Base-by-base conservation (phyloP, 2,113 vertebrate genomes). In the Burhinus bistriatus region DNA sequence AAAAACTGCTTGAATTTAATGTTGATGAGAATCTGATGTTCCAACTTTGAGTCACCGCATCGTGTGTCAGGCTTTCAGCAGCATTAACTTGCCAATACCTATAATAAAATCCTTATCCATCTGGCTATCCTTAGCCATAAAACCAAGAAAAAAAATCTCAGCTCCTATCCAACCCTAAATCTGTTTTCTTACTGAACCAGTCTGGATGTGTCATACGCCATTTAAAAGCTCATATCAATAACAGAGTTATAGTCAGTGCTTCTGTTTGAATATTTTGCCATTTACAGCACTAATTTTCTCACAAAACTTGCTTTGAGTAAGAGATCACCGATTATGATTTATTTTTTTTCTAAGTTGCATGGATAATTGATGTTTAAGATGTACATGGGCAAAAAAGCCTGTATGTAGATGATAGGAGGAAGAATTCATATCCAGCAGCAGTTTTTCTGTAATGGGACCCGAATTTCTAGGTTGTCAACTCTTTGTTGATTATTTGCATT, bases 21-120 rank as follows among this genome's bases (percentile, higher is more conserved):
- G 69, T 86, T 61, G 61, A 55, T 91, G 84, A 94, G 93, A 94
- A 72, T 93, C 76, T 87, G 36, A 83, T 62, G 70, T 93, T 97
- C 91, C 87, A 94, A 75, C 68, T 95, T 87, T 45, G 36, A 97
- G 89, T 96, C 86, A 94, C 66, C 6, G 23, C 52, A 0, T 92
- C 94, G 68, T 77, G 70, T 88, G 95, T 91, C 92, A 97, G 87
- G 70, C 82, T 96, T 94, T 95, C 91, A 95, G 95, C 96, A 97
- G 78, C 78, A 70, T 65, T 90, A 66, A 89, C 81, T 94, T 97
- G 95, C 94, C 95, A 97, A 77, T 90, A 73, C 64, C 76, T 97
- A 78, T 83, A 96, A 96, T 91, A 95, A 91, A 97, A 94, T 84
- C 80, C 82, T 62, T 86, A 94, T 75, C 96, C 96, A 97, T 97